Conservation (phyloP, 2,888 invertebrate genomes). For the Trichogramma evanescens region DNA sequence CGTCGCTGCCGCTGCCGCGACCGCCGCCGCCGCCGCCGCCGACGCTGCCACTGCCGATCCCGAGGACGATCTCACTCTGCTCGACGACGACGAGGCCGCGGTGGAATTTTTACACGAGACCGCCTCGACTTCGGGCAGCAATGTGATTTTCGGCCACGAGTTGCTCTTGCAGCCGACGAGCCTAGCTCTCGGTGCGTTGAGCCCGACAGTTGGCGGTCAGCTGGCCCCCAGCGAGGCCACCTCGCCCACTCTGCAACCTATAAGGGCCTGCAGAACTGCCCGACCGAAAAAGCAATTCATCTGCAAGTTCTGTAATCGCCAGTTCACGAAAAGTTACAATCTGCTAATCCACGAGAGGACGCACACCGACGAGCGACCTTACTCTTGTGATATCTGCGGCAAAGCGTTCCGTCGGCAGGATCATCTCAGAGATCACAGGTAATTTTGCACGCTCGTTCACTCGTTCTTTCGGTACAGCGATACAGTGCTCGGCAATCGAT, state of each 20-base stretch:
- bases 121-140: not conserved
- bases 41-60: constrained; percentile 40
- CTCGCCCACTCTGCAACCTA: constrained; percentile 22
- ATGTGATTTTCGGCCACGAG: constrained; percentile 29
- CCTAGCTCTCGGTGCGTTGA: no score
- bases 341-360: constrained; percentile 97
- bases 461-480: no score
- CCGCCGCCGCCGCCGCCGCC: constrained; percentile 15
- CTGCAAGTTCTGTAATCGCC: constrained; percentile 94
- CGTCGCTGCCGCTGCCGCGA: not conserved
- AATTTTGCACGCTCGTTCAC: constrained; percentile 33
- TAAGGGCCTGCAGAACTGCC: constrained; percentile 38
- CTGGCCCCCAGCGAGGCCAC: constrained; percentile 23
- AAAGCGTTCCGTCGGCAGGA: constrained; percentile 98
- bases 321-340: constrained; percentile 98
- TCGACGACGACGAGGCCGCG: constrained; percentile 60
- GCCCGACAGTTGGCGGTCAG: no score
- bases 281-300: constrained; percentile 88
- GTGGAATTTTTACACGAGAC: constrained; percentile 29
- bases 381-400: constrained; percentile 95
- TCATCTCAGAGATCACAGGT: constrained; percentile 92
- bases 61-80: constrained; percentile 66
- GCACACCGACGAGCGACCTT: constrained; percentile 93
- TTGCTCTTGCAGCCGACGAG: constrained; percentile 29
- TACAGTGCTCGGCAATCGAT: no score